phyloP scores from a whole-genome alignment of 53 echinoderm and acorn worm genomes.

The Luidia sarsii region DNA sequence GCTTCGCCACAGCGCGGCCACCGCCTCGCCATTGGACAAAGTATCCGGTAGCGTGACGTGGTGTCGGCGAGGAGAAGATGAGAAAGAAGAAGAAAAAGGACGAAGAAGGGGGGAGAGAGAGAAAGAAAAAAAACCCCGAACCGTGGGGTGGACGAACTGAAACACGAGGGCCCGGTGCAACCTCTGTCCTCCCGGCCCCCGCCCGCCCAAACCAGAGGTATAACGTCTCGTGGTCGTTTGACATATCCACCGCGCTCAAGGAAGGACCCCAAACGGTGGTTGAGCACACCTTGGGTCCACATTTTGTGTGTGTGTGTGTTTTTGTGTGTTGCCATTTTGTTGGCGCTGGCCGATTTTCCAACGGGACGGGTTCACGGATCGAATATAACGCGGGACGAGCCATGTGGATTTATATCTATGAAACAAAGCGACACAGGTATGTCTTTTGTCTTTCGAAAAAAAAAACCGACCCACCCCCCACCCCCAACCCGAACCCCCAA shows the following conservation, averaged over 20 bases:
- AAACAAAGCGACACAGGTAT: conserved; percentile 41
- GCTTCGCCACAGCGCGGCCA: background rate
- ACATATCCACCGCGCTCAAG: conserved; percentile 25
- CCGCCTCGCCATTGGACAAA: conserved; percentile 21
- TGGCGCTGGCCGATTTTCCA: conserved; percentile 17
- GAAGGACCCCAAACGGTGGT: too few relatives aligned
- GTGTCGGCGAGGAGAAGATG: too few relatives aligned
- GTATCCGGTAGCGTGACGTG: conserved; percentile 54
- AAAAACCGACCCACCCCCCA: too few relatives aligned
- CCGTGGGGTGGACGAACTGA: conserved; percentile 4
- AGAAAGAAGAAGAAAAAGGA: too few relatives aligned
- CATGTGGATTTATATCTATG: conserved; percentile 46
- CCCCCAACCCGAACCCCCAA: too few relatives aligned
- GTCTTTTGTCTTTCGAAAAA: conserved; percentile 9
- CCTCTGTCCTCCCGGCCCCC: conserved; percentile 38
- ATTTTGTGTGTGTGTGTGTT: conserved; percentile 9
- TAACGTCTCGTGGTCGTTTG: conserved; percentile 43
- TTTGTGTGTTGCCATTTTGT: background rate
- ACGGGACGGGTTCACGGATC: conserved; percentile 12
- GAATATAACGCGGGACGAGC: conserved; percentile 19
- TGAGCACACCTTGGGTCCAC: too few relatives aligned
- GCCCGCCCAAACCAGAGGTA: conserved; percentile 43
- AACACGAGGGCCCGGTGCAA: conserved; percentile 1
- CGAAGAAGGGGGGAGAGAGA: too few relatives aligned
- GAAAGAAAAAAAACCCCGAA: too few relatives aligned